Base-by-base conservation (phyloP, 2,797 vertebrate genomes). In the Melanotaenia parkinsoni region DNA sequence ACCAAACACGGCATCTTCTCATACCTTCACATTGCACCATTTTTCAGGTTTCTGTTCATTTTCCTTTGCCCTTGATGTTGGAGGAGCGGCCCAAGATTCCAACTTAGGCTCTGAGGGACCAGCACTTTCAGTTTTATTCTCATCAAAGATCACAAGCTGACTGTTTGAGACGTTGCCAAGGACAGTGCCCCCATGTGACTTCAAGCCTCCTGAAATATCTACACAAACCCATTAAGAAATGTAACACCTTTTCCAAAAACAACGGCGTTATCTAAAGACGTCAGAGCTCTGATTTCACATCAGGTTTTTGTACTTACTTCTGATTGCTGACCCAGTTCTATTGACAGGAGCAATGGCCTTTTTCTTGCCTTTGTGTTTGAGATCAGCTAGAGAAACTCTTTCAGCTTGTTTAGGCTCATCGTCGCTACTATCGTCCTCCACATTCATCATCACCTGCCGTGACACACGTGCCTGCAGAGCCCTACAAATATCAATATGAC, bases 401-500 rank as follows among this genome's bases (percentile, higher is more conserved):
- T 97, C 96, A n/a, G 93, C 91, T 69, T 94, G 86, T 76, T 85
- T 86, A 4, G 61, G 28, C 64, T 89, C 87, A 0, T 69, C 83
- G 1, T 93, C 95, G 0, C 88, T 71, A 24, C 85, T 72, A 11
- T 87, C 74, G 6, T 95, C 91, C 20, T 91, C 89, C 72, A 97
- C 90, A n/a, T 90, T 89, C 72, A 93, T 90, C 22, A 98, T 85
- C 2, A 94, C 91, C 70, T 97, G 96, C 16, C 97, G 95, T 76
- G 96, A 96, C 62, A 97, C 96, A 56, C 97, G 96, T 24, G 96
- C 95, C 93, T 99, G 97, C 88, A 99, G 95, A 74, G 96, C 95
- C 88, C 98, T 99, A 20, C 4, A 0, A 58, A 63, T 26, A 70
- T 37, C 24, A 70, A 76, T 0, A 50, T 9, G 75, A 3, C 64